Percentiles rank a stretch among this genome's conserved stretches.
Evolutionary conservation across 1,140 invertebrate species (phyloP).

Genomic region (Charaxes varanes): DNA sequence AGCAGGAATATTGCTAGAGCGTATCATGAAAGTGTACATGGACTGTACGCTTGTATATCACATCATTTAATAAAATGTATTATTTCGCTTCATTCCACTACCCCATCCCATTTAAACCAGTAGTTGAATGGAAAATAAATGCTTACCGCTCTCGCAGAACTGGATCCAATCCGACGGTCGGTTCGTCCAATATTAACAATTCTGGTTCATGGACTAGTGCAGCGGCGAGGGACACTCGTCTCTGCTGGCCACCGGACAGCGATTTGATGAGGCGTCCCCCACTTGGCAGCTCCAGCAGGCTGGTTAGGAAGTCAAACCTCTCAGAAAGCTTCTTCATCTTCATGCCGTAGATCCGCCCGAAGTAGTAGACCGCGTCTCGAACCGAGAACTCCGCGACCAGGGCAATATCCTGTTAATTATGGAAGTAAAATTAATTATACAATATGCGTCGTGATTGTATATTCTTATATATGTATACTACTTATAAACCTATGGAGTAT

Average conservation of each 20-base stretch:
- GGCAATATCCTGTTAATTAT: conserved; percentile 92
- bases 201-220: conserved; percentile 92
- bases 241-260: conserved; percentile 91
- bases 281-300: conserved; percentile 84
- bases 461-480: no score
- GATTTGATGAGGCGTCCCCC: conserved; percentile 77
- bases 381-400: conserved; percentile 91
- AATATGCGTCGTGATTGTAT: no score
- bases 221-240: conserved; percentile 89
- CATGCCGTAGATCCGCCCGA: conserved; percentile 91
- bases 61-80: no score
- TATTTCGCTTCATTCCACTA: no score
- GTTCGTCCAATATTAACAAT: conserved; percentile 93
- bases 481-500: no score
- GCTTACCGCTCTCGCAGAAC: conserved; percentile 88
- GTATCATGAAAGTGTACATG: no score
- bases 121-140: no score
- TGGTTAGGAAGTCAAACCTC: conserved; percentile 80
- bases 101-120: no score
- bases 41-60: no score
- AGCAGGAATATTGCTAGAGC: no score
- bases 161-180: conserved; percentile 94
- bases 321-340: conserved; percentile 77
- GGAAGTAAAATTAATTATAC: no score
- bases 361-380: conserved; percentile 89